These are phyloP conservation scores for Ceratothoa steindachneri DNA, from an alignment of 2,888 invertebrate genomes.

Conservation along the genomic window DNA sequence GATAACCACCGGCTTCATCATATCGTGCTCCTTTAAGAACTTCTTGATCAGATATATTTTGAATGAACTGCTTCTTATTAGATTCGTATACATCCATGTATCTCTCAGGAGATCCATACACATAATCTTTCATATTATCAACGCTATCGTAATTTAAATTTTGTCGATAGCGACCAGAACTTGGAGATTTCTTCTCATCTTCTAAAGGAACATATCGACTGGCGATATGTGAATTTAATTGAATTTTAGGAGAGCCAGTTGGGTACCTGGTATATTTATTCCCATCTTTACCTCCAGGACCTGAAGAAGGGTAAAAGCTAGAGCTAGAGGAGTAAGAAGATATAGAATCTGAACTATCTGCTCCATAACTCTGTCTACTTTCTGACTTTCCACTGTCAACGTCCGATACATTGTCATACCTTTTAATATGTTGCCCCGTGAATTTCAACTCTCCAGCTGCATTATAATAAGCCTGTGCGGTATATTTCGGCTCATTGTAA, in stretches of 20 bases:
- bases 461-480: constrained; percentile 38
- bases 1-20: not conserved
- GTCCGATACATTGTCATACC: constrained; percentile 27
- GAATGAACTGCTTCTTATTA: constrained; percentile 10
- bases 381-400: constrained; percentile 33
- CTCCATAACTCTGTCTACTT: constrained; percentile 33
- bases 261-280: constrained; percentile 38
- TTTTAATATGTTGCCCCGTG: constrained; percentile 30
- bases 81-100: constrained; percentile 35
- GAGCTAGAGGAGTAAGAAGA: constrained; percentile 46
- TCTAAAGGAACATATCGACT: constrained; percentile 37
- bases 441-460: constrained; percentile 43
- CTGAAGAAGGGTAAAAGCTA: constrained; percentile 45
- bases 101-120: constrained; percentile 26
- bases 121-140: not conserved
- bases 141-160: constrained; percentile 26
- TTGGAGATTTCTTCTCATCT: constrained; percentile 22
- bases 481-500: constrained; percentile 36
- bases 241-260: constrained; percentile 20
- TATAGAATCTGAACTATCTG: constrained; percentile 46
- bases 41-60: not conserved
- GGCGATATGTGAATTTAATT: constrained; percentile 28
- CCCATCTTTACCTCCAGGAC: constrained; percentile 36
- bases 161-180: constrained; percentile 19
- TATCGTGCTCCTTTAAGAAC: not conserved